Conservation (phyloP, 2,888 invertebrate genomes). For the Pterobdella sp. region DNA sequence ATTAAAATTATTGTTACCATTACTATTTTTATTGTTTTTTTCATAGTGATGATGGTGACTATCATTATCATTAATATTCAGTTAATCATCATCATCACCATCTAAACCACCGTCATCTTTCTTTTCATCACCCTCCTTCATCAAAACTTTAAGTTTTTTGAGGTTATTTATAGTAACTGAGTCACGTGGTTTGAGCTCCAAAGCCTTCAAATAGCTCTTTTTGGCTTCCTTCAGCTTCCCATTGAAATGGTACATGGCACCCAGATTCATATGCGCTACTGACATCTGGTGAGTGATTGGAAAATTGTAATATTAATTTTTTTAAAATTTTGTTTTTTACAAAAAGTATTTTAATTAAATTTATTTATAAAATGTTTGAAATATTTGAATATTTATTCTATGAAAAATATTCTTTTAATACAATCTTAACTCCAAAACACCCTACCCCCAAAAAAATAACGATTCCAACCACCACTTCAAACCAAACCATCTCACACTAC, state of each 20-base stretch:
- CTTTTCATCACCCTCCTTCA: neutral
- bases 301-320: no score
- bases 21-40: neutral
- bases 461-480: no score
- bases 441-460: no score
- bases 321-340: no score
- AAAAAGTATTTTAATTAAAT: no score
- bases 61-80: neutral
- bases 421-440: no score
- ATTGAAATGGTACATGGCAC: slow-evolving; percentile 86
- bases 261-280: slow-evolving; percentile 83
- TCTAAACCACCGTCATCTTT: neutral
- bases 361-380: no score
- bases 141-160: slow-evolving; percentile 62
- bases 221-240: slow-evolving; percentile 82
- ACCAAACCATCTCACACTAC: no score
- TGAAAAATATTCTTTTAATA: no score
- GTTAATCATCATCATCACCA: neutral
- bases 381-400: no score
- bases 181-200: slow-evolving; percentile 78
- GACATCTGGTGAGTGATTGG: slow-evolving; percentile 70
- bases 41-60: neutral
- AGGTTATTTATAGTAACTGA: slow-evolving; percentile 79
- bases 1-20: neutral
- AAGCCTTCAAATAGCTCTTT: slow-evolving; percentile 72